Conservation (phyloP, 2,888 invertebrate genomes). For the Brachyptera putata region DNA sequence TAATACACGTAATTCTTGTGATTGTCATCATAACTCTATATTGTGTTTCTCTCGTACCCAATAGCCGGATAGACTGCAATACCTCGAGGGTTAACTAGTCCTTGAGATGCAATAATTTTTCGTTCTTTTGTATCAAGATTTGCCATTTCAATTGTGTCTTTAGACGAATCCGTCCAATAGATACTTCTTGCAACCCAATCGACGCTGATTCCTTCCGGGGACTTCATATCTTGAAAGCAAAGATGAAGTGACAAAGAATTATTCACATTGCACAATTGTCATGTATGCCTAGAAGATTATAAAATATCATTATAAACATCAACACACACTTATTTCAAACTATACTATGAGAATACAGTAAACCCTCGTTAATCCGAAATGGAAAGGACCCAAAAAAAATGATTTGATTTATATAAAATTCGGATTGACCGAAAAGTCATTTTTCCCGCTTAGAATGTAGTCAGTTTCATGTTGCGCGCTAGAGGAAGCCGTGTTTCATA, state of each 20-base stretch:
- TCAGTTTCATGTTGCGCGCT: too few relatives aligned
- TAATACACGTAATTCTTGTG: too few relatives aligned
- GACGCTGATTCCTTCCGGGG: slow-evolving; percentile 90
- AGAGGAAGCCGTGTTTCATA: too few relatives aligned
- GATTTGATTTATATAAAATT: too few relatives aligned
- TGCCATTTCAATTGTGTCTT: slow-evolving; percentile 85
- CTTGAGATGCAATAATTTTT: slow-evolving; percentile 69
- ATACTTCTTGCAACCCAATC: slow-evolving; percentile 91
- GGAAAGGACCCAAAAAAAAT: too few relatives aligned
- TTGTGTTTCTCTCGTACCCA: slow-evolving; percentile 68
- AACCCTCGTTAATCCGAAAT: too few relatives aligned
- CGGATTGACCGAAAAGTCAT: too few relatives aligned
- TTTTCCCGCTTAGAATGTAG: too few relatives aligned
- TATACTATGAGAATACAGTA: neutral
- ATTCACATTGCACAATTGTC: slow-evolving; percentile 4
- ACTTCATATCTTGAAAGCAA: slow-evolving; percentile 62
- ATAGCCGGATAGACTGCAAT: slow-evolving; percentile 88
- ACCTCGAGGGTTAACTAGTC: slow-evolving; percentile 86
- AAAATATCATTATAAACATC: slow-evolving; percentile 31
- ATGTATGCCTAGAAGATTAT: too few relatives aligned
- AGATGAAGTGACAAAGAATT: neutral
- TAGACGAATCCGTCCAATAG: slow-evolving; percentile 94
- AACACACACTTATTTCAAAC: neutral
- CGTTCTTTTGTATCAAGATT: slow-evolving; percentile 72
- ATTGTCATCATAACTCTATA: too few relatives aligned